phyloP scores from a whole-genome alignment of 2,888 invertebrate species.

The Zeuzera pyrina region DNA sequence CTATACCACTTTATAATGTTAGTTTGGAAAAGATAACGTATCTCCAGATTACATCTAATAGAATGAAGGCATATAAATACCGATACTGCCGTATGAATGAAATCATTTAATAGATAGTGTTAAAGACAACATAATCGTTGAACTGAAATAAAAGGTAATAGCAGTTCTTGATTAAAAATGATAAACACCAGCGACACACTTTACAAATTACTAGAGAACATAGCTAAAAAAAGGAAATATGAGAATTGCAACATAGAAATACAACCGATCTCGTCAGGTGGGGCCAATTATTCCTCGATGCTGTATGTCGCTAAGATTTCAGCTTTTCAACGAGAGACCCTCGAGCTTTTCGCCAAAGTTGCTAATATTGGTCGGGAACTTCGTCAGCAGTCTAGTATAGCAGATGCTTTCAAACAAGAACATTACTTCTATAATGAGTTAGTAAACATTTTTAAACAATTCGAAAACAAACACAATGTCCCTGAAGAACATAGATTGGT shows the following conservation, averaged over 20 bases:
- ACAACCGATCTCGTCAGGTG: slow-evolving; percentile 20
- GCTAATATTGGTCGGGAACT: slow-evolving; percentile 29
- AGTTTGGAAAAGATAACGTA: no score
- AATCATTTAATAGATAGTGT: no score
- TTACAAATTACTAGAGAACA: no score
- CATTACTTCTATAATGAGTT: neutral
- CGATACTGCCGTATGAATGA: no score
- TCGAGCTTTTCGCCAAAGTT: slow-evolving; percentile 38
- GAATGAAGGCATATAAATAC: no score
- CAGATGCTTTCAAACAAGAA: slow-evolving; percentile 1
- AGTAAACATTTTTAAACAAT: neutral
- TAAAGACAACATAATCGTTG: no score
- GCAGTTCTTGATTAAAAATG: no score
- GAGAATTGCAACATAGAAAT: slow-evolving; percentile 1
- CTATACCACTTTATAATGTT: no score
- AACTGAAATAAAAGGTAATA: no score
- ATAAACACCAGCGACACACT: no score
- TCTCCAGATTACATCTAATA: no score
- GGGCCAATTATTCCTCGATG: slow-evolving; percentile 30
- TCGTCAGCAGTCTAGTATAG: slow-evolving; percentile 19
- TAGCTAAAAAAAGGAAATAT: neutral
- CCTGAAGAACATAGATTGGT: neutral
- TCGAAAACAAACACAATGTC: neutral
- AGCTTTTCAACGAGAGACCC: slow-evolving; percentile 4
- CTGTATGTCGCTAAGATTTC: slow-evolving; percentile 21